A percentile compares a stretch with the other conserved stretches of the same genome.
Evolutionary conservation across 2,113 vertebrate genomes (phyloP).

Genomic region (Anhinga anhinga): DNA sequence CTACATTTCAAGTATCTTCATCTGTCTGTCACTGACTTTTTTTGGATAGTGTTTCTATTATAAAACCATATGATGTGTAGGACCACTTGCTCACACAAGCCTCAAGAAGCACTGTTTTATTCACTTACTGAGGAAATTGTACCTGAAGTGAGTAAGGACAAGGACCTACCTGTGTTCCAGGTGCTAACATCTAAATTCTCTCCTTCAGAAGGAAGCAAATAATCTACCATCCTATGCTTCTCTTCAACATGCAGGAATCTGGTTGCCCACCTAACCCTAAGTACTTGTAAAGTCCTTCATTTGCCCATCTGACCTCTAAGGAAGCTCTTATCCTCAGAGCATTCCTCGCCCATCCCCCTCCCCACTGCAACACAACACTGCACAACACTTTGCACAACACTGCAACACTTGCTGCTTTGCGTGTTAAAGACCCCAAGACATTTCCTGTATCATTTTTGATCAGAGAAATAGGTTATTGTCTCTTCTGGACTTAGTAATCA

Average conservation of each 20-base stretch:
- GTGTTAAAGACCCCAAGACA: background rate
- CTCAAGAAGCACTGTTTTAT: background rate
- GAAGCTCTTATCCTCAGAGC: background rate
- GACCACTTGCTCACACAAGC: background rate
- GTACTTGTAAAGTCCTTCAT: background rate
- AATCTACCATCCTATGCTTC: background rate
- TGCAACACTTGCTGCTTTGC: background rate
- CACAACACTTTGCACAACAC: too few species aligned
- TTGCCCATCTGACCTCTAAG: background rate
- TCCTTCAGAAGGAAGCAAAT: background rate
- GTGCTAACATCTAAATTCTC: background rate
- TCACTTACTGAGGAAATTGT: background rate
- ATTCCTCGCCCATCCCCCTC: background rate
- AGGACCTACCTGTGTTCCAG: background rate
- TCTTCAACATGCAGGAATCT: background rate
- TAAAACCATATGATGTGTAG: background rate
- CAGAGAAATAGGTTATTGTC: background rate
- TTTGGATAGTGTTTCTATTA: background rate
- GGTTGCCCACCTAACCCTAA: background rate
- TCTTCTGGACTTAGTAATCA: background rate
- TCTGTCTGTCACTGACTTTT: background rate
- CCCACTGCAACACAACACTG: background rate
- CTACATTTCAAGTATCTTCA: background rate
- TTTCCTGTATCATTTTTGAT: background rate
- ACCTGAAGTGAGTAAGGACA: background rate